A percentile compares a stretch with the other conserved stretches of the same genome.
These are phyloP conservation scores for Lomographa bimaculata DNA, from an alignment of 2,888 invertebrate genomes.

Conservation along the genomic window DNA sequence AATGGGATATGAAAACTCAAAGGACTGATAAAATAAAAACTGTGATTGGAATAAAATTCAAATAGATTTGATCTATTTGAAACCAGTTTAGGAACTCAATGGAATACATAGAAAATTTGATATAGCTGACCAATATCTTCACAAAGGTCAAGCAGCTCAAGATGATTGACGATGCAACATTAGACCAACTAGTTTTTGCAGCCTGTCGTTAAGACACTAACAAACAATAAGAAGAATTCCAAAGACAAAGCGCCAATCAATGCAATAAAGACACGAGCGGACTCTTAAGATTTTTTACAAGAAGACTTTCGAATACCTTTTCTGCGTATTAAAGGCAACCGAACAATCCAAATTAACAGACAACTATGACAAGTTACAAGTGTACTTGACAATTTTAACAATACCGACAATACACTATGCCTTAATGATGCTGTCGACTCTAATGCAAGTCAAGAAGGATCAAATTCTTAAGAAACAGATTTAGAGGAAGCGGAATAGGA, in stretches of 20 bases:
- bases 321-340: constrained; percentile 65
- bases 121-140: constrained; percentile 5
- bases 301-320: constrained; percentile 55
- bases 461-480: constrained; percentile 26
- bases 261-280: constrained; percentile 44
- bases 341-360: constrained; percentile 76
- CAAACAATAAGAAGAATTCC: constrained; percentile 34
- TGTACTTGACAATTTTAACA: constrained; percentile 51
- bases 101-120: no score
- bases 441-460: constrained; percentile 37
- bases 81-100: no score
- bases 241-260: constrained; percentile 65
- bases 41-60: no score
- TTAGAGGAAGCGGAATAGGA: constrained; percentile 28
- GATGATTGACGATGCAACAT: constrained; percentile 19
- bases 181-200: constrained; percentile 25
- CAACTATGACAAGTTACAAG: constrained; percentile 79
- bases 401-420: constrained; percentile 25
- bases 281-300: constrained; percentile 51
- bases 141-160: constrained; percentile 12
- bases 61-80: no score
- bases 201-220: constrained; percentile 30
- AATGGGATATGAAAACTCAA: no score
- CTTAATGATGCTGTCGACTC: constrained; percentile 21
- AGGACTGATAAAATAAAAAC: no score